phyloP scores from a whole-genome alignment of 2,797 vertebrate species.

The Acrossocheilus wenchowensis region DNA sequence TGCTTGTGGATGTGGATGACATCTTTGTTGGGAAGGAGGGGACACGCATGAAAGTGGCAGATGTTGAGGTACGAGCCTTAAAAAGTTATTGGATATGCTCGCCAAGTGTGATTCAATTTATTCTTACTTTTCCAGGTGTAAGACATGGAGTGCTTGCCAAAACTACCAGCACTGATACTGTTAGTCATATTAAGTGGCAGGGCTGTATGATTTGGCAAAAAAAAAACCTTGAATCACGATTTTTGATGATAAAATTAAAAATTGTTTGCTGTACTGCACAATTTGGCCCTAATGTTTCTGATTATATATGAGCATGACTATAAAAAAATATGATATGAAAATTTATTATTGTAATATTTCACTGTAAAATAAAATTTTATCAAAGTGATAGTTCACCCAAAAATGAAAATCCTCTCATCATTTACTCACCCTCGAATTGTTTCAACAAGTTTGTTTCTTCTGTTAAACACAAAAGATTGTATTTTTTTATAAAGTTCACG shows the following conservation, averaged over 20 bases:
- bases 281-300: not conserved
- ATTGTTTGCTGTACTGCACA: not conserved
- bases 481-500: too few relatives aligned
- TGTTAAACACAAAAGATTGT: too few relatives aligned
- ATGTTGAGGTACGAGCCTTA: constrained; percentile 87
- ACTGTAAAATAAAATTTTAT: too few relatives aligned
- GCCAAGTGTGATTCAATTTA: not conserved
- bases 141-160: not conserved
- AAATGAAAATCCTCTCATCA: not conserved
- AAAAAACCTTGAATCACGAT: not conserved
- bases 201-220: not conserved
- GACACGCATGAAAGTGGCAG: constrained; percentile 93
- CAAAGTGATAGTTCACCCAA: not conserved
- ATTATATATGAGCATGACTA: not conserved
- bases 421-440: not conserved
- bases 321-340: too few relatives aligned
- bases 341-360: too few relatives aligned
- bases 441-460: not conserved
- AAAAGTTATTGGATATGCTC: not conserved
- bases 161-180: not conserved
- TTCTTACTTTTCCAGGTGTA: not conserved
- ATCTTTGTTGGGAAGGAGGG: constrained; percentile 98
- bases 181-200: not conserved
- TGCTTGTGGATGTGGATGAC: constrained; percentile 97
- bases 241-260: not conserved